Base-by-base conservation (phyloP, 2,113 vertebrate genomes). In the Mustela nigripes region DNA sequence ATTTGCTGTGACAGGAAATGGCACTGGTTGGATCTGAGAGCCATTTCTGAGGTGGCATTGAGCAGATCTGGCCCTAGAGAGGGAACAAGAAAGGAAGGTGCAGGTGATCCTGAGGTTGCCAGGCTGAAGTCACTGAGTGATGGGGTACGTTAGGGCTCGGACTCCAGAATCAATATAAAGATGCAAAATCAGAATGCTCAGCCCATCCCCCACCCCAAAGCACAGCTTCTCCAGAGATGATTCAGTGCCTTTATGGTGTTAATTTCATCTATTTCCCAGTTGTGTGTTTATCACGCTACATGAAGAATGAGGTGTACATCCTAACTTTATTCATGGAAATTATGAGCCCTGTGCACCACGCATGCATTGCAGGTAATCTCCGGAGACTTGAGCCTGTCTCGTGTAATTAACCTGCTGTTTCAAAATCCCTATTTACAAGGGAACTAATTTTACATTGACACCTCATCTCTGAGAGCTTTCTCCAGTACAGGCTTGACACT, bases 391-490 rank as follows among this genome's bases (percentile, higher is more conserved):
- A 91, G 26, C 53, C n/a, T 91, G 31, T 63, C 76, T 65, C 12
- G 0, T 92, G 73, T 96, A 48, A 92, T 97, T 96, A 84, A 74
- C 81, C 48, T 67, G 12, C 65, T 84, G 21, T 81, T 86, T 96
- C 85, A 67, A 97, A 95, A 76, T 45, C 97, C 83, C 16, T 79
- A 2, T 50, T 96, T 96, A 56, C 62, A 89, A 82, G 85, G 81
- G 82, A 97, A 7, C 26, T 97, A 91, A 33, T 45, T 80, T 58
- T 89, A 74, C 65, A 45, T 0, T 62, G 62, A 78, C 65, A 65
- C n/a, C n/a, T 97, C 90, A 19, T 83, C n/a, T 19, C 69, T 73
- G 56, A 73, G 89, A 42, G n/a, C 36, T 96, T 48, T 56, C 15
- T 95, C 79, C 36, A 53, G 56, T 62, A 67, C 62, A 42, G 36